Conservation (phyloP, 2,113 vertebrate species). For the Emydocephalus ijimae region DNA sequence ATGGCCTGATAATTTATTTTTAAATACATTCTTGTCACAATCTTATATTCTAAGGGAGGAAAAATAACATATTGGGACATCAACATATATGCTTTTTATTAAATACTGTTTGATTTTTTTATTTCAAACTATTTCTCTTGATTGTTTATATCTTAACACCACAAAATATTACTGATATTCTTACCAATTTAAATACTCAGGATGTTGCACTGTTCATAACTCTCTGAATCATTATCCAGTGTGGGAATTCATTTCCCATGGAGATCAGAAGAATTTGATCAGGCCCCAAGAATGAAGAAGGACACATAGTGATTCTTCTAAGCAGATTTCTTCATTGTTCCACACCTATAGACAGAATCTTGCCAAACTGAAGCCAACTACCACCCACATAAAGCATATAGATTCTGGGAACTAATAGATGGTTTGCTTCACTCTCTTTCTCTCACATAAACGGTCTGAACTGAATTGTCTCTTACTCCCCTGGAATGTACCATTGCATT, state of each 20-base stretch:
- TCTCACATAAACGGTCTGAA: background rate
- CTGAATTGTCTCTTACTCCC: background rate
- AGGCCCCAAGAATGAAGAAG: background rate
- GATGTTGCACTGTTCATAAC: background rate
- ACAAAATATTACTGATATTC: background rate
- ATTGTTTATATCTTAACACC: background rate
- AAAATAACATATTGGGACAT: constrained; percentile 77
- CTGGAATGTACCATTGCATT: background rate
- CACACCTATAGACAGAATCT: background rate
- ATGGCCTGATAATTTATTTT: background rate
- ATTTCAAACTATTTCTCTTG: background rate
- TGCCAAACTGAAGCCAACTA: background rate
- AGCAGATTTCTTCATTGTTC: background rate
- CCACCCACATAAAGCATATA: background rate
- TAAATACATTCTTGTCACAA: background rate
- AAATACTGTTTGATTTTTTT: constrained; percentile 64
- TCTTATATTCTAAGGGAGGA: constrained; percentile 15
- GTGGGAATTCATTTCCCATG: background rate
- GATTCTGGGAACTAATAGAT: background rate
- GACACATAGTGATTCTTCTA: background rate
- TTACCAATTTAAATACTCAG: background rate
- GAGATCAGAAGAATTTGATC: background rate
- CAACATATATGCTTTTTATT: constrained; percentile 80
- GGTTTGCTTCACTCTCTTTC: background rate
- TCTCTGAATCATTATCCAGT: background rate